Evolutionary conservation across 2,113 vertebrate genomes (phyloP), one percentile per base, ranked within the genome.

Genomic region (Plotosus lineatus): DNA sequence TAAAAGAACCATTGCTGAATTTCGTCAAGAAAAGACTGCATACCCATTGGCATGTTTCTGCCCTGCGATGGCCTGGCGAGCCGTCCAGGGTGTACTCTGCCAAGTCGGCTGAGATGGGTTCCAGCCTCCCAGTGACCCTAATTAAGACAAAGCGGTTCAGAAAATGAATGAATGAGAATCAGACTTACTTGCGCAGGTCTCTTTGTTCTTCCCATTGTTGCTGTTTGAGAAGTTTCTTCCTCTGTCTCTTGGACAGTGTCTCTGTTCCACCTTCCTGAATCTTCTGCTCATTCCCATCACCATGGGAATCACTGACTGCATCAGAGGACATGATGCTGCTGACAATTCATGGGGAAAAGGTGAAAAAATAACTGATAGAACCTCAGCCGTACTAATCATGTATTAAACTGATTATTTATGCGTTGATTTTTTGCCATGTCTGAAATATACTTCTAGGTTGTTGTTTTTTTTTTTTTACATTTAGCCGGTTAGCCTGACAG

Each of bases 181-280:
- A n/a, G n/a, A n/a, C n/a, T 79, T 92, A 99, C 98, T 95, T 99
- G 68, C 96, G 91, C 0, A 96, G 89, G 23, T 96, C 96, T 82
- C 95, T 90, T 83, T 97, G 95, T 23, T 97, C 97, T 83, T 99
- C 97, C 98, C 98, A 99, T 23, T 96, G 96, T 84, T 95, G 95
- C 86, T 97, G 95, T 81, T 93, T 97, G 85, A 97, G 78, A 0
- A 97, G 91, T 68, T 94, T 97, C 88, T 99, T 99, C 88, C 86
- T 93, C 65, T 97, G 97, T 48, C 95, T 92, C 85, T 98, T 99
- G 78, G 97, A 99, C 82, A 98, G 36, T 2, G 83, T 58, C 7
- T 75, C 84, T 1, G 61, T 26, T 11, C 40, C 86, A 71, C 53
- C 88, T 15, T 58, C 42, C 1, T 75, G 40, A n/a, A 17, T 46